Evolutionary conservation across 1,140 invertebrate species (phyloP).

Genomic region (Drosophila tsacasi): DNA sequence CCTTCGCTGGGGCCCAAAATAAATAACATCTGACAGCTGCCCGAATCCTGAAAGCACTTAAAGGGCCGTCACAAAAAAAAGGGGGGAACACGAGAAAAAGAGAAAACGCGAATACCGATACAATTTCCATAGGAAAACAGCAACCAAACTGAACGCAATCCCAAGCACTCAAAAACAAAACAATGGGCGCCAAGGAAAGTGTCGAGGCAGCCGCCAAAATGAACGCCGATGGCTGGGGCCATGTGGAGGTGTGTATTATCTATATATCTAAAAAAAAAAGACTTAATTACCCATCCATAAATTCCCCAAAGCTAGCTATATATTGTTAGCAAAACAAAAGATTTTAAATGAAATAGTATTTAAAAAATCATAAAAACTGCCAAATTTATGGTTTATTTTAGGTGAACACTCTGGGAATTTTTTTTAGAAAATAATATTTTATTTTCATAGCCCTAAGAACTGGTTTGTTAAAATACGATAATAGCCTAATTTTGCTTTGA

Average conservation of each 20-base stretch:
- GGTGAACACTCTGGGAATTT: background rate
- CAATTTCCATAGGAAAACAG: conserved; percentile 44
- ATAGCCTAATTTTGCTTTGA: background rate
- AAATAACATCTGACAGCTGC: conserved; percentile 84
- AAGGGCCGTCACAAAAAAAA: conserved; percentile 10
- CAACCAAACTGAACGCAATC: conserved; percentile 47
- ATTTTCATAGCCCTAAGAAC: background rate
- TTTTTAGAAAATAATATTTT: background rate
- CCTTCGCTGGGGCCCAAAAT: conserved; percentile 68
- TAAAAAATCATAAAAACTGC: conserved; percentile 19
- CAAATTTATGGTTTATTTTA: background rate
- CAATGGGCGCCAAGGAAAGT: conserved; percentile 90
- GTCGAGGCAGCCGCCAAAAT: conserved; percentile 90
- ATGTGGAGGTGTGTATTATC: conserved; percentile 88
- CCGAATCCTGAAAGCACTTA: conserved; percentile 48
- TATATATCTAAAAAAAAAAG: conserved; percentile 16
- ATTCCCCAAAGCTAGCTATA: background rate
- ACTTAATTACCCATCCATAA: background rate
- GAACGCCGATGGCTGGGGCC: conserved; percentile 91
- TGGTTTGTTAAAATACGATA: background rate
- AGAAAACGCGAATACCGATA: conserved; percentile 62
- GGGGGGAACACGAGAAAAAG: conserved; percentile 5
- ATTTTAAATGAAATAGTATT: conserved; percentile 17
- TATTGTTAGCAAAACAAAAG: conserved; percentile 8
- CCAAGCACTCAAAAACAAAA: conserved; percentile 55